These are phyloP conservation scores for Donacobius atricapilla DNA, from an alignment of 2,113 vertebrate species.

Conservation along the genomic window DNA sequence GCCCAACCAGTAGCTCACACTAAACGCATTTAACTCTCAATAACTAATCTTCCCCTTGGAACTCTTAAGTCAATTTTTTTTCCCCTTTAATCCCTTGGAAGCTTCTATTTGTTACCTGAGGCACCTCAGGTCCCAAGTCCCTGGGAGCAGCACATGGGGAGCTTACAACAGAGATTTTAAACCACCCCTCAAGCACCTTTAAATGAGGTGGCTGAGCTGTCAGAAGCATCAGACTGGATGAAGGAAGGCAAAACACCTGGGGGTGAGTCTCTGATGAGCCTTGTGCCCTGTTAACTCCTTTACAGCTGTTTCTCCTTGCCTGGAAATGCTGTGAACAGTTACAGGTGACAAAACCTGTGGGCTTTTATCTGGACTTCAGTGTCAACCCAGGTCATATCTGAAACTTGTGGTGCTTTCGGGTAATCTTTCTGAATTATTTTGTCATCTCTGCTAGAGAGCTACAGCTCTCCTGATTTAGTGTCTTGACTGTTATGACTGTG, in stretches of 20 bases:
- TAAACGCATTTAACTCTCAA: neutral
- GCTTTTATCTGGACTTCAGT: neutral
- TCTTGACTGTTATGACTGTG: neutral
- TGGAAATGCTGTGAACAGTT: neutral
- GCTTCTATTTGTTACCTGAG: neutral
- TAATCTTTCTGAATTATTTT: neutral
- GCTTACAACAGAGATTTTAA: neutral
- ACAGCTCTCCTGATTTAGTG: neutral
- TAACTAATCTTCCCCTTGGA: neutral
- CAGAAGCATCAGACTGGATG: neutral
- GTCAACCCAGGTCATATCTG: neutral
- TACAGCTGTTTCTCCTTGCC: neutral
- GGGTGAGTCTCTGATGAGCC: neutral
- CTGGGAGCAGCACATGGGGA: rapidly evolving
- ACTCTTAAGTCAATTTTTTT: neutral
- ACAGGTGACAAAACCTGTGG: neutral
- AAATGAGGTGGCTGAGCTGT: neutral
- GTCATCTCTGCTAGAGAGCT: neutral
- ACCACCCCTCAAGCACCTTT: neutral
- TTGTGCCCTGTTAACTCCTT: neutral
- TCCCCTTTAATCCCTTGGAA: neutral
- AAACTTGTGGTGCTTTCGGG: neutral
- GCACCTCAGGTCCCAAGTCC: neutral
- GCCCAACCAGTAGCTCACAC: neutral
- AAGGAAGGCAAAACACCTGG: neutral